Conservation (phyloP, 2,888 invertebrate genomes). For the Ceraclea dissimilis region DNA sequence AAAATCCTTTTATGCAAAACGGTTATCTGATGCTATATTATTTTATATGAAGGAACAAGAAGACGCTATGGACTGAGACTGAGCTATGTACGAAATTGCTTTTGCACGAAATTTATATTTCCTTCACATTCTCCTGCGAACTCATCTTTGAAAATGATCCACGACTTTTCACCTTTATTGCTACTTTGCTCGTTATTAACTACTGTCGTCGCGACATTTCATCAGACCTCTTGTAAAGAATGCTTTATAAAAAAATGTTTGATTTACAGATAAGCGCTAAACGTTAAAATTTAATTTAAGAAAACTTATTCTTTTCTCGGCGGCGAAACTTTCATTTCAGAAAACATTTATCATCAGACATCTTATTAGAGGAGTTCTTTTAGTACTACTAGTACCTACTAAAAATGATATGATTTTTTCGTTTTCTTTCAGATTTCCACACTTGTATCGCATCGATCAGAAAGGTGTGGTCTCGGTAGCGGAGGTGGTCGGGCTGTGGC, state of each 20-base stretch:
- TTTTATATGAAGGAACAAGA: too few species aligned
- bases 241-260: not conserved
- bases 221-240: not conserved
- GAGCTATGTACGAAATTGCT: not conserved
- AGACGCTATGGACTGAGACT: too few species aligned
- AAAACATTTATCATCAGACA: too few species aligned
- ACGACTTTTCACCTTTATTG: constrained; percentile 3
- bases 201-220: not conserved
- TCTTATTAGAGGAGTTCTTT: too few species aligned
- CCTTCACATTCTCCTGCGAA: not conserved
- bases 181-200: constrained; percentile 3
- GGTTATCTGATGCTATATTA: too few species aligned
- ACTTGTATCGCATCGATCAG: constrained; percentile 74
- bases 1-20: too few species aligned
- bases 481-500: constrained; percentile 67
- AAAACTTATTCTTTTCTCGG: too few species aligned
- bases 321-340: too few species aligned
- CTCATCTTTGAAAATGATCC: not conserved
- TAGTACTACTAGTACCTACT: too few species aligned
- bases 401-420: too few species aligned
- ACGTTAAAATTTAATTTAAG: not conserved
- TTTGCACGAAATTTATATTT: not conserved
- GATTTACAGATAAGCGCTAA: not conserved
- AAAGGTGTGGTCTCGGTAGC: constrained; percentile 52
- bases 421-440: constrained; percentile 68